These are phyloP conservation scores for Hemicrepidius hirtus DNA, from an alignment of 2,888 invertebrate genomes.

Conservation along the genomic window DNA sequence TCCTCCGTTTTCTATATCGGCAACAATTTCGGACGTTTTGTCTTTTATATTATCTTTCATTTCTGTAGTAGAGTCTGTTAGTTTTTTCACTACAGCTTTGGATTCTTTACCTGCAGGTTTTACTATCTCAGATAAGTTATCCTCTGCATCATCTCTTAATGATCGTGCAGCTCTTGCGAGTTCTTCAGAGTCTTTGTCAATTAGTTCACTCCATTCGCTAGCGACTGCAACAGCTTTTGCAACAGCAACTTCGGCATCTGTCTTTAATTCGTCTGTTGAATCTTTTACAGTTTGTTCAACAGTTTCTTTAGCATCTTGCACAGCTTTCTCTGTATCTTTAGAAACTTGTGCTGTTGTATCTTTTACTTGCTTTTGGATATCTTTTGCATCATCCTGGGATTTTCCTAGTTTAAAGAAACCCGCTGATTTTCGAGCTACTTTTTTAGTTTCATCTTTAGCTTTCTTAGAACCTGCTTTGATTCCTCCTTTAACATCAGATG, in stretches of 20 bases:
- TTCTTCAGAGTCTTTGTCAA: constrained; percentile 34
- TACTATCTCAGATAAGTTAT: constrained; percentile 22
- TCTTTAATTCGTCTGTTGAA: too few species aligned
- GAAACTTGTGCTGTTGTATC: not conserved
- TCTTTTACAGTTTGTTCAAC: too few species aligned
- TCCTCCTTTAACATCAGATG: constrained; percentile 47
- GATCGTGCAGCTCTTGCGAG: constrained; percentile 7
- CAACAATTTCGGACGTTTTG: too few species aligned
- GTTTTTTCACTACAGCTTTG: constrained; percentile 43
- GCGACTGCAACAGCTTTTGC: constrained; percentile 59
- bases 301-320: too few species aligned
- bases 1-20: too few species aligned
- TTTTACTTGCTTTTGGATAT: not conserved
- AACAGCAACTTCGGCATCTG: constrained; percentile 53
- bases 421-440: constrained; percentile 43
- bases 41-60: constrained; percentile 38
- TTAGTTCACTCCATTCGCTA: constrained; percentile 52
- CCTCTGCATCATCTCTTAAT: not conserved
- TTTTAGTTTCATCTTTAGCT: constrained; percentile 33
- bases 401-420: constrained; percentile 51
- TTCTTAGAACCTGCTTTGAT: constrained; percentile 17
- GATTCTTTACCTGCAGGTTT: constrained; percentile 34
- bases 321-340: too few species aligned
- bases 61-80: constrained; percentile 40
- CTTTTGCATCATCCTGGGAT: constrained; percentile 28